These are phyloP conservation scores for Tetragonisca angustula DNA, from an alignment of 2,888 invertebrate genomes.

Conservation along the genomic window DNA sequence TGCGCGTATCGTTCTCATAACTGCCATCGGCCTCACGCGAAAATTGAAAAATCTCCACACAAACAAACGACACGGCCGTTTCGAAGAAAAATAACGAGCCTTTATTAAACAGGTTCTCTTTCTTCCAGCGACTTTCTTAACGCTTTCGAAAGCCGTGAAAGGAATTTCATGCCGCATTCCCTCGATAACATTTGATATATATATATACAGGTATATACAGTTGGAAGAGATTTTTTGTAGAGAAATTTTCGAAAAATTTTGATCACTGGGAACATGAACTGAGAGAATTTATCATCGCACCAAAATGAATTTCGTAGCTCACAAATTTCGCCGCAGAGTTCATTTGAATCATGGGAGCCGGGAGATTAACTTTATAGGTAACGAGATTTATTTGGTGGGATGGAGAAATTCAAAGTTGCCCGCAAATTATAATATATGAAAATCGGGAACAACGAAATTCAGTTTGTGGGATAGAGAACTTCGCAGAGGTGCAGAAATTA, in stretches of 20 bases:
- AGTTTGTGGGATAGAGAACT: too few species aligned
- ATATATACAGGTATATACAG: neutral
- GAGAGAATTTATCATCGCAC: too few species aligned
- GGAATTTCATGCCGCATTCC: slow-evolving; percentile 46
- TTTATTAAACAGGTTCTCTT: slow-evolving; percentile 60
- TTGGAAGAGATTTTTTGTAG: neutral
- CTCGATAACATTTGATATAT: slow-evolving; percentile 37
- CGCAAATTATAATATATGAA: too few species aligned
- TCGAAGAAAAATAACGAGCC: slow-evolving; percentile 53
- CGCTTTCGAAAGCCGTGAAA: slow-evolving; percentile 60
- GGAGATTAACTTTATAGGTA: too few species aligned
- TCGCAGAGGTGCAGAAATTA: too few species aligned
- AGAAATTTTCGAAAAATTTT: neutral
- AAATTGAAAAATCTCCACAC: slow-evolving; percentile 46
- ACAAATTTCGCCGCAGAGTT: too few species aligned
- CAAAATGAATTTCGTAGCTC: too few species aligned
- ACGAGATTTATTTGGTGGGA: too few species aligned
- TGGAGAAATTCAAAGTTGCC: too few species aligned
- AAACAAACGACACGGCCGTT: slow-evolving; percentile 38
- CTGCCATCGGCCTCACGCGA: slow-evolving; percentile 27
- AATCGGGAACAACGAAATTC: too few species aligned
- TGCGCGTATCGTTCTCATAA: slow-evolving; percentile 9
- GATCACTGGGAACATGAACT: too few species aligned
- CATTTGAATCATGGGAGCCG: too few species aligned
- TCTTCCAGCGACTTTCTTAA: slow-evolving; percentile 50